Base-by-base conservation (phyloP, 1,140 invertebrate species). In the Drosophila simulans region DNA sequence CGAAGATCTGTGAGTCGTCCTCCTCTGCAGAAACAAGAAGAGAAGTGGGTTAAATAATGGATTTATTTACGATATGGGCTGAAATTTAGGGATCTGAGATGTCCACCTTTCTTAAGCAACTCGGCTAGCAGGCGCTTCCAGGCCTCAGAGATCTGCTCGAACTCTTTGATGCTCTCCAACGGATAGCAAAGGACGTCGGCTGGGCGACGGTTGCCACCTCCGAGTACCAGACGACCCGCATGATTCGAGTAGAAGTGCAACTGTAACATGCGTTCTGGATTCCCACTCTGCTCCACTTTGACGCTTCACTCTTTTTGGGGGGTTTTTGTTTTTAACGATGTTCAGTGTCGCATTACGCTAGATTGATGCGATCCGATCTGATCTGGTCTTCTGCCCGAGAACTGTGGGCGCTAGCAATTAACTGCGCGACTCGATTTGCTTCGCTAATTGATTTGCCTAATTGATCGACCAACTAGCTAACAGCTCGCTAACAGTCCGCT, bases 1-100 rank as follows among this genome's bases (percentile, higher is more conserved):
- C 97, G 94, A 98, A 98, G 85, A 99, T 98, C 93, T 98, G 97
- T 83, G 97, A 97, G 93, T 98, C 97, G 94, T 98, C 97, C 93
- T 98, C 97, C 94, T 98, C 97, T 98, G 96, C 54, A 97, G 97
- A 79, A 78, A 93, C 79, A 93, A 66, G 10, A 15, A 46, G 34
- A 42, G 13, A 31, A 20, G 0, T 15, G 1, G 8, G 27, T 13
- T 11, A 31, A 35, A 49, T 10, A 17, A 25, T 13, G 17, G n/a
- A 25, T 37, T 25, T 46, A 31, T 1, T 10, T 0, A 20, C 10
- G 1, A 10, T 45, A 22, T 54, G 11, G 13, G 22, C 11, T 37
- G n/a, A 5, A 20, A 5, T n/a, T 25, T 13, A 11, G 15, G 12
- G n/a, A 15, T 35, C n/a, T 4, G 3, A 7, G 1, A 39, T 11